These are phyloP conservation scores for Pyxicephalus adspersus DNA, from an alignment of 2,113 vertebrate genomes.

Conservation along the genomic window DNA sequence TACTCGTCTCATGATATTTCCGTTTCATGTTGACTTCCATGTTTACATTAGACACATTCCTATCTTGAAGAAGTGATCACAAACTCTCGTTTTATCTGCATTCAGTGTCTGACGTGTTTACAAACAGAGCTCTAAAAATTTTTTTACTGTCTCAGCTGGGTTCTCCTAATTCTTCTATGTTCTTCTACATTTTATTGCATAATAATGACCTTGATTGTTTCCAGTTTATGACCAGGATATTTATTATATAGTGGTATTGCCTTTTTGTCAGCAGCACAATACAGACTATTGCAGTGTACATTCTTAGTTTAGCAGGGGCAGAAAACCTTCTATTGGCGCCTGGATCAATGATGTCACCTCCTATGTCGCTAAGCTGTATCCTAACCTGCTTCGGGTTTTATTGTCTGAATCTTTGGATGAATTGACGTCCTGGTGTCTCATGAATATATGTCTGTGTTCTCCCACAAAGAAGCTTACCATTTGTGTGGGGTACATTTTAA, in stretches of 20 bases:
- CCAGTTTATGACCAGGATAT: background rate
- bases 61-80: background rate
- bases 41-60: slow-evolving; percentile 6
- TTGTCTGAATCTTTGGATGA: no score
- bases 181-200: background rate
- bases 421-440: no score
- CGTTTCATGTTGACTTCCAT: background rate
- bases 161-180: background rate
- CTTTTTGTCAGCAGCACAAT: no score
- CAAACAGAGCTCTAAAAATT: background rate
- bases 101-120: background rate
- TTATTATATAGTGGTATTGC: background rate
- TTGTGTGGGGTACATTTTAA: no score
- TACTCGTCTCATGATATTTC: background rate
- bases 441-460: no score
- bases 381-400: no score
- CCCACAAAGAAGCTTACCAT: no score
- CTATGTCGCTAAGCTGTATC: no score
- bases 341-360: no score
- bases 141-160: background rate
- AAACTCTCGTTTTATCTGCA: background rate
- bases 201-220: background rate
- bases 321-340: no score
- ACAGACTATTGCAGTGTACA: no score
- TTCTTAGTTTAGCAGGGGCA: no score